Conservation (phyloP, 2,888 invertebrate genomes). For the Smittia aterrima region DNA sequence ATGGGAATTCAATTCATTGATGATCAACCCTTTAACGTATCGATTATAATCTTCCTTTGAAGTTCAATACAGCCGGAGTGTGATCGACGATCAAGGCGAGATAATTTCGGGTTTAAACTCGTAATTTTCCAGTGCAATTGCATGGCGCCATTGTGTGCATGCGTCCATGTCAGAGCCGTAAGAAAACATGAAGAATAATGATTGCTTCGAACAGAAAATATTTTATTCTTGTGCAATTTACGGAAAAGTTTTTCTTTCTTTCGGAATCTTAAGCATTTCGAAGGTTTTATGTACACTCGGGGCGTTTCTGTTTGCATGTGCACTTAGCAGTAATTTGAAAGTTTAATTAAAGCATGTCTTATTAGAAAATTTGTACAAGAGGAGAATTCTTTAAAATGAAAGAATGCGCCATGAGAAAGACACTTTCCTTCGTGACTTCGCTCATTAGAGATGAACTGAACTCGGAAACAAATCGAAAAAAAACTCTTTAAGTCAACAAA, state of each 20-base stretch:
- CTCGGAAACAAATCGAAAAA: not conserved
- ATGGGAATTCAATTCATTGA: not conserved
- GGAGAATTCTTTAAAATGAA: not conserved
- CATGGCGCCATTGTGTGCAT: slow-evolving; percentile 12
- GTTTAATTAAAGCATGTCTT: slow-evolving; percentile 14
- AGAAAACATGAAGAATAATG: not conserved
- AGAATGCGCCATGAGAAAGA: too few relatives aligned
- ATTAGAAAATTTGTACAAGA: not conserved
- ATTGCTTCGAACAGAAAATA: not conserved
- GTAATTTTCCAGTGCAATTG: slow-evolving; percentile 11
- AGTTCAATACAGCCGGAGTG: not conserved
- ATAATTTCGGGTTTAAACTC: not conserved
- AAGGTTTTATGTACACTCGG: not conserved
- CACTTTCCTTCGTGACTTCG: too few relatives aligned
- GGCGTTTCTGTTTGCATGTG: not conserved
- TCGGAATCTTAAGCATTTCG: not conserved
- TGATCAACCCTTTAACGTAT: slow-evolving; percentile 1
- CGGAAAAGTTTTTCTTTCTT: not conserved
- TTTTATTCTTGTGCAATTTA: not conserved
- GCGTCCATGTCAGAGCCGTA: slow-evolving; percentile 3
- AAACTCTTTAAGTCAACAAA: not conserved
- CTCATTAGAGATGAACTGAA: not conserved
- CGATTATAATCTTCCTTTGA: not conserved
- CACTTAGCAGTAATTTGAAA: not conserved
- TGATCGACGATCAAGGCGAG: not conserved